phyloP scores from a whole-genome alignment of 2,888 invertebrate genomes.

The Coremacera marginata region DNA sequence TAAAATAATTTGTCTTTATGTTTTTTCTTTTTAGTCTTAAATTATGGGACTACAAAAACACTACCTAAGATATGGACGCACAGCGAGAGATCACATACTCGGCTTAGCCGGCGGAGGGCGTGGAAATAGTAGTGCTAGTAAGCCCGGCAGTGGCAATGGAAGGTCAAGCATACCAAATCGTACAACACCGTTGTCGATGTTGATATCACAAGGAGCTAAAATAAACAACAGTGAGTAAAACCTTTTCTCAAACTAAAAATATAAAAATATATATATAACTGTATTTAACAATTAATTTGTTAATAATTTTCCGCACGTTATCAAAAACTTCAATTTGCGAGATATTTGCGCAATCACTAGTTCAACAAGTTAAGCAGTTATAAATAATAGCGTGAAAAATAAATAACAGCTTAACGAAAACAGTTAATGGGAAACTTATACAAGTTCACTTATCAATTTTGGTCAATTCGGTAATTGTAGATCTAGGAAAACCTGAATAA shows the following conservation, averaged over 20 bases:
- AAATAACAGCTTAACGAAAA: conserved; percentile 23
- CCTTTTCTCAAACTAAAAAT: background rate
- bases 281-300: no score
- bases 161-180: conserved; percentile 61
- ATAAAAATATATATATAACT: background rate
- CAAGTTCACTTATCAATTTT: conserved; percentile 43
- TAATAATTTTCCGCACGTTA: background rate
- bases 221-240: conserved; percentile 81
- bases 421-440: conserved; percentile 44
- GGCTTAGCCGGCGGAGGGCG: conserved; percentile 70
- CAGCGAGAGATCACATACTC: conserved; percentile 79
- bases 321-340: background rate
- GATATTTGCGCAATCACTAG: background rate
- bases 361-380: background rate
- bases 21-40: conserved; percentile 56
- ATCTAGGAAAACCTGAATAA: background rate
- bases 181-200: conserved; percentile 80
- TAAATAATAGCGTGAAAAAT: background rate
- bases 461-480: conserved; percentile 11
- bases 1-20: background rate
- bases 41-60: conserved; percentile 81
- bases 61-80: conserved; percentile 81
- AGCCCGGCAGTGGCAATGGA: conserved; percentile 35
- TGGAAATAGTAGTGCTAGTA: conserved; percentile 30
- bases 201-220: conserved; percentile 83